A percentile compares a stretch with the other conserved stretches of the same genome.
phyloP scores from a whole-genome alignment of 2,888 invertebrate species.

The Melanostoma scalare region DNA sequence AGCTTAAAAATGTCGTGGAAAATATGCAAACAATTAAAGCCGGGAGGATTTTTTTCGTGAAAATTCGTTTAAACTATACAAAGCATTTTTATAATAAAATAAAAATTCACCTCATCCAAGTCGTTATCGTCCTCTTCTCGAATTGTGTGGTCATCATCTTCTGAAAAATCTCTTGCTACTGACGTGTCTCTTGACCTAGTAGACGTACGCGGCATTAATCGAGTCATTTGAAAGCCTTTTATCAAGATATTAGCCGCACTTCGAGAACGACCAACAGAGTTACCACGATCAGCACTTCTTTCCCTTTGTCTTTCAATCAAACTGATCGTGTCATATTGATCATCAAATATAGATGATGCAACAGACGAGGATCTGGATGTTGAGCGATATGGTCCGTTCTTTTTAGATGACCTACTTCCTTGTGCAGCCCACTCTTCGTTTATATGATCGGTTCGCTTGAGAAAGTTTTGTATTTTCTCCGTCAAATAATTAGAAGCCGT shows the following conservation, averaged over 20 bases:
- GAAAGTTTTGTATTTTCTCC: constrained; percentile 90
- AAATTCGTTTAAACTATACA: too few species aligned
- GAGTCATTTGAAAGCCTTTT: constrained; percentile 89
- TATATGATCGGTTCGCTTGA: constrained; percentile 92
- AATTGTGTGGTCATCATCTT: constrained; percentile 86
- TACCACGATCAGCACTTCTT: constrained; percentile 80
- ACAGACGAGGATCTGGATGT: constrained; percentile 74
- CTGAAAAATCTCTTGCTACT: constrained; percentile 77
- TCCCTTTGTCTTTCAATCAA: constrained; percentile 81
- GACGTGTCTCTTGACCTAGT: constrained; percentile 78
- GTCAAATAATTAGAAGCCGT: constrained; percentile 90
- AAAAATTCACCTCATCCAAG: constrained; percentile 78
- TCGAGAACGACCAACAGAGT: constrained; percentile 85
- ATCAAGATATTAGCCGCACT: constrained; percentile 93
- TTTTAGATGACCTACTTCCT: constrained; percentile 82
- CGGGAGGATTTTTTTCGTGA: too few species aligned
- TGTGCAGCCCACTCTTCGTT: constrained; percentile 93
- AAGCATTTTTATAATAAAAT: not conserved
- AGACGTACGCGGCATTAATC: constrained; percentile 79
- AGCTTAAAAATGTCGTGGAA: too few species aligned
- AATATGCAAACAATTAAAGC: constrained; percentile 18
- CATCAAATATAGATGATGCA: constrained; percentile 77
- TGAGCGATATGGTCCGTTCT: constrained; percentile 80
- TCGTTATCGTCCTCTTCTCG: constrained; percentile 86
- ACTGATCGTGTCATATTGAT: constrained; percentile 80